Evolutionary conservation across 2,888 invertebrate species (phyloP).

Genomic region (Pristionchus japonicus): DNA sequence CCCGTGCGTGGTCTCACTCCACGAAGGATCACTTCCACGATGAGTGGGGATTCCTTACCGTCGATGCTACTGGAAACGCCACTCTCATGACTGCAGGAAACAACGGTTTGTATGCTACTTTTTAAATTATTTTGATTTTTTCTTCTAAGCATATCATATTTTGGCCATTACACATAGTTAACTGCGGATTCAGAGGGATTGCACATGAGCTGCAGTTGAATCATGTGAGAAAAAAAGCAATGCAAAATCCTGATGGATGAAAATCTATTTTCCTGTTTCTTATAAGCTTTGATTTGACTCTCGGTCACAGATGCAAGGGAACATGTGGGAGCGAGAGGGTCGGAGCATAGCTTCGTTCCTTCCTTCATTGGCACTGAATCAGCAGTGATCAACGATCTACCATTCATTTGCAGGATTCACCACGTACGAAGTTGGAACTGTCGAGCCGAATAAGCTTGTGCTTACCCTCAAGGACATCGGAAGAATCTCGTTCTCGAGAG

Average conservation of each 20-base stretch:
- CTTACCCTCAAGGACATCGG: conserved; percentile 75
- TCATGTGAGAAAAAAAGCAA: too few relatives aligned
- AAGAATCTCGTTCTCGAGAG: conserved; percentile 75
- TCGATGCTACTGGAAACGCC: conserved; percentile 73
- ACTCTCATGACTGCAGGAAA: conserved; percentile 75
- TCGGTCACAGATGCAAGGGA: too few relatives aligned
- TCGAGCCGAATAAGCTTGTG: conserved; percentile 70
- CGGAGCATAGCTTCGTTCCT: too few relatives aligned
- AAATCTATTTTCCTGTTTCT: too few relatives aligned
- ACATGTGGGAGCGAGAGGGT: too few relatives aligned
- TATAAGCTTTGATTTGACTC: too few relatives aligned
- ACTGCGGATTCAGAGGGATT: too few relatives aligned
- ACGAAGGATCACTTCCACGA: conserved; percentile 76
- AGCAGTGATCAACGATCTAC: not conserved
- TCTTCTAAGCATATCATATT: not conserved
- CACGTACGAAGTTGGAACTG: conserved; percentile 75
- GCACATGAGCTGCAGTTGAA: not conserved
- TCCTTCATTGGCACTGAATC: not conserved
- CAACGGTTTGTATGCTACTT: conserved; percentile 64
- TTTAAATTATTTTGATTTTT: not conserved
- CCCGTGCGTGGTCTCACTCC: conserved; percentile 75
- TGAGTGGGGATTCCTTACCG: conserved; percentile 75
- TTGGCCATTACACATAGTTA: too few relatives aligned
- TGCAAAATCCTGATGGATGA: too few relatives aligned
- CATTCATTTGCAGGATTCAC: conserved; percentile 71